These are phyloP conservation scores for Euwallacea fornicatus DNA, from an alignment of 1,140 invertebrate species.

Conservation along the genomic window DNA sequence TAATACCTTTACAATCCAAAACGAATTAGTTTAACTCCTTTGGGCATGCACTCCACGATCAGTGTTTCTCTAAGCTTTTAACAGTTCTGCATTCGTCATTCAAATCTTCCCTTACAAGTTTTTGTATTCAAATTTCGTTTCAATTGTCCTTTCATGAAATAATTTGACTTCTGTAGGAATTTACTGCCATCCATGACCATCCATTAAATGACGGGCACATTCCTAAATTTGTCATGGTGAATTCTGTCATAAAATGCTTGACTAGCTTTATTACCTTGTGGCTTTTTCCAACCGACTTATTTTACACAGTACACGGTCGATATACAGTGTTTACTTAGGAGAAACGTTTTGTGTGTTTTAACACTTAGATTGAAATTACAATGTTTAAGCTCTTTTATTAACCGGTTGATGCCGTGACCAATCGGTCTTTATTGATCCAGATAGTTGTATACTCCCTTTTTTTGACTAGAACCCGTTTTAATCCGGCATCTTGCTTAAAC, in stretches of 20 bases:
- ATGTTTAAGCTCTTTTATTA: conserved; percentile 17
- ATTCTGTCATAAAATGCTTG: conserved; percentile 35
- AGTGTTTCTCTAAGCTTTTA: too few relatives aligned
- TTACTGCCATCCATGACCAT: too few relatives aligned
- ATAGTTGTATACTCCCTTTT: not conserved
- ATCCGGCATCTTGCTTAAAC: not conserved
- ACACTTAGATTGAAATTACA: conserved; percentile 35
- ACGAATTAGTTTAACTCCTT: too few relatives aligned
- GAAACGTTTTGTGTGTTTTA: conserved; percentile 38
- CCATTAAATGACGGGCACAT: conserved; percentile 20
- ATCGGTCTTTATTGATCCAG: conserved; percentile 18
- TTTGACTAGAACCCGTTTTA: conserved; percentile 2
- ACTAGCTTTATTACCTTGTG: conserved; percentile 34
- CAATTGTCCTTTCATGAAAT: too few relatives aligned
- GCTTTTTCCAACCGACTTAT: conserved; percentile 29
- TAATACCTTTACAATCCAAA: too few relatives aligned
- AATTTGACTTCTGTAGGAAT: too few relatives aligned
- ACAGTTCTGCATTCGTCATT: too few relatives aligned
- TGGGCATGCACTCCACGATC: too few relatives aligned
- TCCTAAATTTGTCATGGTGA: conserved; percentile 28
- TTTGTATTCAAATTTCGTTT: too few relatives aligned
- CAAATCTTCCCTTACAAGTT: too few relatives aligned
- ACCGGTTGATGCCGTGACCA: conserved; percentile 8
- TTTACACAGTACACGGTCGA: conserved; percentile 27
- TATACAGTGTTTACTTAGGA: conserved; percentile 31